These are phyloP conservation scores for Puffinus mauretanicus DNA, from an alignment of 2,113 vertebrate species.

Conservation along the genomic window DNA sequence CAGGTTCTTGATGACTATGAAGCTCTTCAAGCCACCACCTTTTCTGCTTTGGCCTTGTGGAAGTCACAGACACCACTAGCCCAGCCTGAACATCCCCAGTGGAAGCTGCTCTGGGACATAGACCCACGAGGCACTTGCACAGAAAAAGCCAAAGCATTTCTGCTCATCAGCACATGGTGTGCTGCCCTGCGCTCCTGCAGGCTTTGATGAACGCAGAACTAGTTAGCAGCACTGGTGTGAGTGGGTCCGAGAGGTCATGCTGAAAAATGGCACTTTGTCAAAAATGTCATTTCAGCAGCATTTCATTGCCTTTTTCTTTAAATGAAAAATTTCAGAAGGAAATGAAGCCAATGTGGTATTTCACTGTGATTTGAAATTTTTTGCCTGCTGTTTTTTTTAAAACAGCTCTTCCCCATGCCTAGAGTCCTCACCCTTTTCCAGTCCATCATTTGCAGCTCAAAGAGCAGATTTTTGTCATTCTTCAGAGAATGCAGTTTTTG, in stretches of 20 bases:
- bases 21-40: background rate
- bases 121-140: accelerated
- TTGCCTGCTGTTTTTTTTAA: background rate
- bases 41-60: background rate
- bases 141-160: background rate
- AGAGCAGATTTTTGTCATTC: background rate
- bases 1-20: background rate
- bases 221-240: conserved; percentile 55
- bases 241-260: conserved; percentile 31
- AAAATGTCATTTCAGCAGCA: conserved; percentile 27
- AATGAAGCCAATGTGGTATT: background rate
- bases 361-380: background rate
- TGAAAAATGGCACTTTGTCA: conserved; percentile 63
- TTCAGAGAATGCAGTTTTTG: background rate
- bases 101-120: background rate
- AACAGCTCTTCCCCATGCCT: background rate
- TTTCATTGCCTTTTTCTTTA: conserved; percentile 49
- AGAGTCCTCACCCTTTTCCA: background rate
- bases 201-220: conserved; percentile 30
- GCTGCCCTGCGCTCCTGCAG: background rate
- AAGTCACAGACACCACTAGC: background rate
- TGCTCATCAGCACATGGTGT: background rate
- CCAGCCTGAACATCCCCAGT: background rate
- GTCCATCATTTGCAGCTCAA: background rate
- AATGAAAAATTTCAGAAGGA: conserved; percentile 47